Conservation (phyloP, 2,797 vertebrate species). For the Chiloscyllium punctatum region DNA sequence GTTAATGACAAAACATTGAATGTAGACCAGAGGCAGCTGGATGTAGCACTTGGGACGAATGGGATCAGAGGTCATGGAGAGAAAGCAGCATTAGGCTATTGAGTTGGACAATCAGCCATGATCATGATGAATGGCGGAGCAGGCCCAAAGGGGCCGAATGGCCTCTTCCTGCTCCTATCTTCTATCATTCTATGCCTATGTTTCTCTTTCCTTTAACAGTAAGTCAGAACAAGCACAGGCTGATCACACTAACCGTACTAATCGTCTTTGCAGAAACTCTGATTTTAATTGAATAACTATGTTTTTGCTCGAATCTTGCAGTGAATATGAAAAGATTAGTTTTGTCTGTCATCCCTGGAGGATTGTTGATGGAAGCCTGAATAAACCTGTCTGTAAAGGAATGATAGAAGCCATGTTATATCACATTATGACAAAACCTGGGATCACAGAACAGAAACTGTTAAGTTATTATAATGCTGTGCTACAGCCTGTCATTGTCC, state of each 20-base stretch:
- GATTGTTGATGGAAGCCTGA: constrained; percentile 79
- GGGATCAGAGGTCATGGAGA: too few relatives aligned
- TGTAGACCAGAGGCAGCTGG: too few relatives aligned
- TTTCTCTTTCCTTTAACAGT: too few relatives aligned
- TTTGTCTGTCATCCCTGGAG: constrained; percentile 88
- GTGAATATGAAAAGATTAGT: constrained; percentile 46
- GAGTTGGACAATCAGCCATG: too few relatives aligned
- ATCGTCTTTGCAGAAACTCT: background rate
- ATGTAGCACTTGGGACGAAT: too few relatives aligned
- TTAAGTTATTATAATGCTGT: constrained; percentile 72
- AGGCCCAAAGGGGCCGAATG: too few relatives aligned
- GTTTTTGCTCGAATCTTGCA: background rate
- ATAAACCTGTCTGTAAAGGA: constrained; percentile 81
- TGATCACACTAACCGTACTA: background rate
- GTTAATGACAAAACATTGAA: too few relatives aligned
- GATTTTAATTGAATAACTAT: background rate
- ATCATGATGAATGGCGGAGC: too few relatives aligned
- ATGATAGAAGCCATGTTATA: constrained; percentile 85
- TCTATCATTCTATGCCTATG: too few relatives aligned
- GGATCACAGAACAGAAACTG: constrained; percentile 63
- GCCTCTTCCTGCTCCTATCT: too few relatives aligned
- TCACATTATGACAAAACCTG: constrained; percentile 82
- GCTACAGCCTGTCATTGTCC: constrained; percentile 73
- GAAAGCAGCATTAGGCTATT: too few relatives aligned
- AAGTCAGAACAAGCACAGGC: background rate